These are phyloP conservation scores for Pachycephus smyrnensis DNA, from an alignment of 2,888 invertebrate species.

Conservation along the genomic window DNA sequence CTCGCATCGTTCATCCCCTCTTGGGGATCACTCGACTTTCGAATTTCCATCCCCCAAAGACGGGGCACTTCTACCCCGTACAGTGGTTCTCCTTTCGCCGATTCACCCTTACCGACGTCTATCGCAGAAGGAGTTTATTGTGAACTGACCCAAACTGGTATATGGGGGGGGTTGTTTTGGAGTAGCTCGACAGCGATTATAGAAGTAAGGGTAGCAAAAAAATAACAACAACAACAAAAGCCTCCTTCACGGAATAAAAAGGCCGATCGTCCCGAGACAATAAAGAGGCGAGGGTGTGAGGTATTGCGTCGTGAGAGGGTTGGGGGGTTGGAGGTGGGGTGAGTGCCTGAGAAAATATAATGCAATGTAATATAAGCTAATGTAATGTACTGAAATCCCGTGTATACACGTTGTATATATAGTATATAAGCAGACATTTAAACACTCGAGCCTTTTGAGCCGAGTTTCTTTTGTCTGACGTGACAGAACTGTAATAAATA, in stretches of 20 bases:
- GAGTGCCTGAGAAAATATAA: not conserved
- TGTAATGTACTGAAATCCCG: not conserved
- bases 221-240: not conserved
- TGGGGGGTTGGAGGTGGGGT: not conserved
- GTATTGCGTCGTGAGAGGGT: not conserved
- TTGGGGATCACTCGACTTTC: not conserved
- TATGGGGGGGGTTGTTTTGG: not conserved
- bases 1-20: not conserved
- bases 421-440: slow-evolving; percentile 26
- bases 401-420: slow-evolving; percentile 11
- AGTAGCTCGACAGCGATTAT: not conserved
- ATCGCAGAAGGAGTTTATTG: not conserved
- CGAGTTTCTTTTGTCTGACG: slow-evolving; percentile 27
- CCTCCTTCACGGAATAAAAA: not conserved
- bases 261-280: not conserved
- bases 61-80: not conserved
- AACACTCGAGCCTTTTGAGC: slow-evolving; percentile 31
- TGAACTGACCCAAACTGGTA: not conserved
- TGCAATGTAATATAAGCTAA: not conserved
- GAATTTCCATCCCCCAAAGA: not conserved
- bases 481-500: slow-evolving; percentile 52
- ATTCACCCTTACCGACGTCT: not conserved
- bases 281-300: not conserved
- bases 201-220: not conserved
- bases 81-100: not conserved